A percentile compares a stretch with the other conserved stretches of the same genome.
Conservation (phyloP, 35 echinoderm and acorn worm genomes). For the Apostichopus californicus region DNA sequence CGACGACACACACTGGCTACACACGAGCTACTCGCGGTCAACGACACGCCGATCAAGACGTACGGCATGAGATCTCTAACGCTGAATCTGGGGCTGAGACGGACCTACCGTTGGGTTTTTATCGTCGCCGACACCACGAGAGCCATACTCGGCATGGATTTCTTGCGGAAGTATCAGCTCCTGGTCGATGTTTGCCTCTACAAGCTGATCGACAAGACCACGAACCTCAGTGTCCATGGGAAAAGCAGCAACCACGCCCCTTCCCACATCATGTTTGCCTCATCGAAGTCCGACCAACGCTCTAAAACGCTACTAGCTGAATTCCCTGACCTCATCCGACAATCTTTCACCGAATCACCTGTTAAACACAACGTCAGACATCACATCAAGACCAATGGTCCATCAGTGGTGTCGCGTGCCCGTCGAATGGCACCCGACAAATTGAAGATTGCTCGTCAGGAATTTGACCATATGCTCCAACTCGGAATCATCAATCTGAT, state of each 20-base stretch:
- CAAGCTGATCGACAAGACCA: not conserved
- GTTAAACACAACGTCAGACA: slow-evolving; percentile 28
- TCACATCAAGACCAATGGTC: not conserved
- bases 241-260: not conserved
- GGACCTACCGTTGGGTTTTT: not conserved
- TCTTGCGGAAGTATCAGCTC: not conserved
- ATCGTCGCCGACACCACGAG: too few species aligned
- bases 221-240: not conserved
- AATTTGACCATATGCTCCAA: slow-evolving; percentile 41
- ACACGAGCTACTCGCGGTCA: too few species aligned
- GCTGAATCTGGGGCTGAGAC: too few species aligned
- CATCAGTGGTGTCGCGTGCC: not conserved
- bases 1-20: too few species aligned
- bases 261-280: not conserved
- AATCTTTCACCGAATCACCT: not conserved
- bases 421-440: slow-evolving; percentile 22
- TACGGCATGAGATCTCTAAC: too few species aligned
- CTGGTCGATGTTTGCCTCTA: not conserved
- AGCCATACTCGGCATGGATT: not conserved
- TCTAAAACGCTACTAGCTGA: not conserved
- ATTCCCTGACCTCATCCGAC: not conserved
- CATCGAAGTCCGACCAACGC: not conserved
- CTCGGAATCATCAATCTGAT: slow-evolving; percentile 15
- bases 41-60: too few species aligned
- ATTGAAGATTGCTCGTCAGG: slow-evolving; percentile 33